Conservation (phyloP, 1,140 invertebrate species). For the Alviniconcha marisindica region DNA sequence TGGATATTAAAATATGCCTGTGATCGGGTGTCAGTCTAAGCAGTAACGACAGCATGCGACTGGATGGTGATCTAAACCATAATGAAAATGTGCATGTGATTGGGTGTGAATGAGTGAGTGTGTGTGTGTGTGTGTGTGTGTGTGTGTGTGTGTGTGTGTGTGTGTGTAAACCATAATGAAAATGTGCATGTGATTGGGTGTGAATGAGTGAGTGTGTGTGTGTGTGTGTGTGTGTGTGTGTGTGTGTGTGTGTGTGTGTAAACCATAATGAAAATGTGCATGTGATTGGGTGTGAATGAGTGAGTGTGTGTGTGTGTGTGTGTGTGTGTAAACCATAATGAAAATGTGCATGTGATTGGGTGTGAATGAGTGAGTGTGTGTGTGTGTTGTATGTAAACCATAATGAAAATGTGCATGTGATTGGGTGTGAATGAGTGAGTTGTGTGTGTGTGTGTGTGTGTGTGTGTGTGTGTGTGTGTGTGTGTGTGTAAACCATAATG, state of each 20-base stretch:
- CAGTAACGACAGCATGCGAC: neutral
- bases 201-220: neutral
- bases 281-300: neutral
- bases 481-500: neutral
- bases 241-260: neutral
- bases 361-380: neutral
- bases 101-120: neutral
- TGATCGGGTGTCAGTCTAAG: neutral
- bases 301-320: neutral
- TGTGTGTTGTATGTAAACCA: neutral
- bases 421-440: neutral
- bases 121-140: constrained; percentile 18
- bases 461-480: constrained; percentile 20
- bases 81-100: neutral
- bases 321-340: neutral
- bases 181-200: neutral
- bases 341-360: no score
- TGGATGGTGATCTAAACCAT: neutral
- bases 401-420: neutral
- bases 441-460: constrained; percentile 21
- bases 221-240: neutral
- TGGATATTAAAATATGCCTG: no score
- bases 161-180: neutral
- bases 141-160: constrained; percentile 15
- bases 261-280: neutral